Conservation (phyloP, 2,113 vertebrate species). For the Cochlearius cochlearius region DNA sequence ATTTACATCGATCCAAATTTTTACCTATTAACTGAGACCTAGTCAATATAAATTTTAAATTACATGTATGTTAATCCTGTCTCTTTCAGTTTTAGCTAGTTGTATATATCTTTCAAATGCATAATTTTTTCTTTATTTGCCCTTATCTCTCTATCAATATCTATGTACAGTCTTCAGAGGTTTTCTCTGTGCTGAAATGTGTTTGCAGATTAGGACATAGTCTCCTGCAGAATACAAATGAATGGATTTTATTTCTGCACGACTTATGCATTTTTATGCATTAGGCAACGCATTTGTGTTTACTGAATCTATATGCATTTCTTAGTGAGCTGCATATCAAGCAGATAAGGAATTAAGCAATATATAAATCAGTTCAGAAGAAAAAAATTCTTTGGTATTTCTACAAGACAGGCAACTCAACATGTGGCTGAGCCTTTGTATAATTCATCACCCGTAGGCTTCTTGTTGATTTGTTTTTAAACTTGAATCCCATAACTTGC, state of each 20-base stretch:
- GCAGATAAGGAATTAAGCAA: slow-evolving; percentile 23
- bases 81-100: not conserved
- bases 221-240: slow-evolving; percentile 23
- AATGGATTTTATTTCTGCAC: slow-evolving; percentile 10
- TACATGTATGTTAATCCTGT: not conserved
- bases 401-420: not conserved
- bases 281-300: not conserved
- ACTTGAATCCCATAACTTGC: not conserved
- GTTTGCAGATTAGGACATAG: slow-evolving; percentile 15
- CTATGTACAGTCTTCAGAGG: not conserved
- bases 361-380: not conserved
- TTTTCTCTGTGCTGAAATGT: not conserved
- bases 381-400: not conserved
- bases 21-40: not conserved
- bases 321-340: not conserved
- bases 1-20: not conserved
- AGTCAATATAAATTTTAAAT: not conserved
- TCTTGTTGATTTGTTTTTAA: not conserved
- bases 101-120: not conserved
- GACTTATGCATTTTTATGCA: not conserved
- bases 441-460: not conserved
- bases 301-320: not conserved
- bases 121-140: not conserved
- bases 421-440: not conserved
- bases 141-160: not conserved